phyloP scores from a whole-genome alignment of 2,113 vertebrate species.

The Equus przewalskii region DNA sequence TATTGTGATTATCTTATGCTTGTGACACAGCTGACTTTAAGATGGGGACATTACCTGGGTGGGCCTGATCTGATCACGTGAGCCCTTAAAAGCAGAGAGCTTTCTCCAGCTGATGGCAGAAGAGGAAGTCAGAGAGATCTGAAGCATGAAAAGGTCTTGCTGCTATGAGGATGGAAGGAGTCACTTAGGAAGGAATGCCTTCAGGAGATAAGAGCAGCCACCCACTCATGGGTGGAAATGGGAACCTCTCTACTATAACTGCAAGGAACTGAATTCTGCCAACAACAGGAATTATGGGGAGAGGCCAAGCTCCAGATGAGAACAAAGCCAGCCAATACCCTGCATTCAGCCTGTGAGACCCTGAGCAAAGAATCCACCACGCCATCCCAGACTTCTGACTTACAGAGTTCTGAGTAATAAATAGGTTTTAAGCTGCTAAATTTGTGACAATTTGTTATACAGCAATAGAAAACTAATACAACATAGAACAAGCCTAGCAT shows the following conservation, averaged over 20 bases:
- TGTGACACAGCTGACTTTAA: background rate
- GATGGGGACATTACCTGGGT: background rate
- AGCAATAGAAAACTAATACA: conserved; percentile 29
- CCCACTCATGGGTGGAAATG: background rate
- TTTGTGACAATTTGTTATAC: background rate
- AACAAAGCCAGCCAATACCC: background rate
- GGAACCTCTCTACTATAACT: background rate
- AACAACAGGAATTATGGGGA: background rate
- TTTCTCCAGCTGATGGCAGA: background rate
- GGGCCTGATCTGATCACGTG: background rate
- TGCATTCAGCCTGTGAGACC: background rate
- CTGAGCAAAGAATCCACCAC: background rate
- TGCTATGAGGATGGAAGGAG: background rate
- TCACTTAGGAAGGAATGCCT: background rate
- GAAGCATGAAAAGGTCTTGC: background rate
- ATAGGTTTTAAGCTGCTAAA: background rate
- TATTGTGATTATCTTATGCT: background rate
- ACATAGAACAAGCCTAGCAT: background rate
- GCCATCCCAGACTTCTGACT: background rate
- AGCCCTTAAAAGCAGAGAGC: background rate
- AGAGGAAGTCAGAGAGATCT: background rate
- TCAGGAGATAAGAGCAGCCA: background rate
- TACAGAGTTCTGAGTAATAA: background rate
- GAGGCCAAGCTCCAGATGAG: background rate
- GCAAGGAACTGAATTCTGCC: background rate